Conservation (phyloP, 1,140 invertebrate species). For the Nasonia longicornis region DNA sequence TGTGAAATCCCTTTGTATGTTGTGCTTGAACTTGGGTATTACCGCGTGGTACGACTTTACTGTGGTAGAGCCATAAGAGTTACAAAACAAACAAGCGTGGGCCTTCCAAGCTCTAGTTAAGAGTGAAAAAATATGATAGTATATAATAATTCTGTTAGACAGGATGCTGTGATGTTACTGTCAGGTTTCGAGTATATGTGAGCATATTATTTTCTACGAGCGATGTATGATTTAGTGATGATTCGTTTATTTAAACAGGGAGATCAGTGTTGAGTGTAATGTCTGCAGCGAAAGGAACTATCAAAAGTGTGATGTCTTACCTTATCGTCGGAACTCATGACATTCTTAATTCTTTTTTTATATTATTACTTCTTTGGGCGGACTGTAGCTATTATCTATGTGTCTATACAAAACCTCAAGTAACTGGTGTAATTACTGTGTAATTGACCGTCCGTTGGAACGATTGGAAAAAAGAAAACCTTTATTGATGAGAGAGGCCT, state of each 20-base stretch:
- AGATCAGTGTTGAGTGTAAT: constrained; percentile 42
- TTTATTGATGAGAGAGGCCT: constrained; percentile 44
- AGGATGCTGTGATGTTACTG: constrained; percentile 49
- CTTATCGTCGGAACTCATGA: constrained; percentile 36
- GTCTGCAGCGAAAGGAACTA: constrained; percentile 14
- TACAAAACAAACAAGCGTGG: constrained; percentile 27
- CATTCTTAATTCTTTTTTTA: constrained; percentile 40
- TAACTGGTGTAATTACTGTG: constrained; percentile 48
- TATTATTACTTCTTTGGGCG: constrained; percentile 8
- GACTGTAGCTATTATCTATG: constrained; percentile 36
- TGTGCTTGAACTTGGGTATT: constrained; percentile 33
- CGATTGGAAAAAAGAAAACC: constrained; percentile 37
- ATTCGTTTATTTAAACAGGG: constrained; percentile 45
- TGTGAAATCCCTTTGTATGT: constrained; percentile 39
- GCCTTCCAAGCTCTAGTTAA: constrained; percentile 43
- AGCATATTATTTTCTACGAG: constrained; percentile 47
- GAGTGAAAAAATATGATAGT: constrained; percentile 41
- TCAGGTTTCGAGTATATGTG: constrained; percentile 42
- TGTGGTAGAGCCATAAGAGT: background rate
- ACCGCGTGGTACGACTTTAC: constrained; percentile 20
- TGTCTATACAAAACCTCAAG: constrained; percentile 43
- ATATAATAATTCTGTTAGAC: constrained; percentile 47
- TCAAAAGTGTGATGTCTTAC: constrained; percentile 31
- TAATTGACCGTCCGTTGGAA: constrained; percentile 42
- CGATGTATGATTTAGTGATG: constrained; percentile 36